Conservation (phyloP, 2,797 vertebrate genomes). For the Muscicapa striata region DNA sequence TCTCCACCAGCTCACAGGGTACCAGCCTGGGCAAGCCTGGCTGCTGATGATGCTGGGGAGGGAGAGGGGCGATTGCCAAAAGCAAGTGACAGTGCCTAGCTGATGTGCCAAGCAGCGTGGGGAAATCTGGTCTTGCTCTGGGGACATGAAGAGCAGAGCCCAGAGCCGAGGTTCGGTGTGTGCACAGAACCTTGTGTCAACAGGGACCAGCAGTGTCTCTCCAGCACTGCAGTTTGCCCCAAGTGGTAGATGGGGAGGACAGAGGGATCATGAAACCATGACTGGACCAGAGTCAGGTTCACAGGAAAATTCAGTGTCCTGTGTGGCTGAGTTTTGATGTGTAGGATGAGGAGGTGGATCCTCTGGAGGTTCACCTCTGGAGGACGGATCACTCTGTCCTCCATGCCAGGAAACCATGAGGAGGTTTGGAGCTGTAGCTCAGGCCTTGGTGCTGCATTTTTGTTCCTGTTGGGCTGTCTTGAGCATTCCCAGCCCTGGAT, state of each 20-base stretch:
- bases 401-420: accelerated
- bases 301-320: neutral
- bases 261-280: accelerated
- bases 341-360: neutral
- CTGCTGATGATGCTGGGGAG: neutral
- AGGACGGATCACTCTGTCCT: neutral
- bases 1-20: neutral
- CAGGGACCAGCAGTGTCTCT: neutral
- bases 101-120: neutral
- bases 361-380: neutral
- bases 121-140: neutral
- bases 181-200: neutral
- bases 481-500: accelerated
- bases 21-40: neutral
- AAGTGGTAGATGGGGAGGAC: neutral
- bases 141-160: neutral
- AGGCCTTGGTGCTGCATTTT: neutral
- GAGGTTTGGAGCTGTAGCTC: neutral
- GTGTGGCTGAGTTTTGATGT: neutral
- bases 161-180: neutral
- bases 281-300: neutral
- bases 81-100: neutral
- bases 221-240: neutral
- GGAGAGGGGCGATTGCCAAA: neutral
- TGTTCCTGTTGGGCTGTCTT: neutral